Base-by-base conservation (phyloP, 2,888 invertebrate genomes). In the Lasioglossum oenotherae region DNA sequence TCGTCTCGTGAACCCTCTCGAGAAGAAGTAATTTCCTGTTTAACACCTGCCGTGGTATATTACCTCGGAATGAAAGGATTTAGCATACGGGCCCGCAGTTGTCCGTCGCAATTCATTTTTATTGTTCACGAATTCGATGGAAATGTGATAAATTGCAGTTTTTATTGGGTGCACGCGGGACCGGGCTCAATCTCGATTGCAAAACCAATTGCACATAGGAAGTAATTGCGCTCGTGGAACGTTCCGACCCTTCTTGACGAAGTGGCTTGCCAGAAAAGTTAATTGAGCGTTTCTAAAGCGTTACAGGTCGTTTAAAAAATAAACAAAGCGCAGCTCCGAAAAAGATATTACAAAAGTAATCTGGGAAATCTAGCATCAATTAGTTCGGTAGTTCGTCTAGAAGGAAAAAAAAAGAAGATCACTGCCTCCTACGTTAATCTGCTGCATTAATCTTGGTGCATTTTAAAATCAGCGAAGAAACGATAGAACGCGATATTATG, bases 11-110 rank as follows among this genome's bases (percentile, higher is more conserved):
- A 35, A 19, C 67, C 67, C 19, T 67, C 31, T 10, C 8, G 14
- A 0, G 67, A 35, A 67, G 67, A 67, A 67, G 67, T 35, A 67
- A 67, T 67, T 67, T 67, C 67, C 67, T 67, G 67, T 67, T 67
- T 67, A 67, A 67, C 67, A 67, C 67, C 67, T 67, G 67, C 35
- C 67, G 16, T 8, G 35, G 67, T 35, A 8, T 19, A 67, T 67
- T 35, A 67, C 67, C 8, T 23, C 67, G 67, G 67, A 35, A 35
- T 19, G 67, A 67, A 67, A 23, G 19, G 67, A 35, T 67, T 67
- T 67, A 35, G 19, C 67, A 35, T 35, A 67, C 35, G 19, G 60
- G 31, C 27, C 60, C 60, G 67, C 67, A 35, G 67, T 67, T 35
- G 67, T 67, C 31, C 67, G 19, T 67, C 16, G 8, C 8, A 19